These are phyloP conservation scores for Mormyrus hasselquistii DNA, from an alignment of 2,797 vertebrate species.

Conservation along the genomic window DNA sequence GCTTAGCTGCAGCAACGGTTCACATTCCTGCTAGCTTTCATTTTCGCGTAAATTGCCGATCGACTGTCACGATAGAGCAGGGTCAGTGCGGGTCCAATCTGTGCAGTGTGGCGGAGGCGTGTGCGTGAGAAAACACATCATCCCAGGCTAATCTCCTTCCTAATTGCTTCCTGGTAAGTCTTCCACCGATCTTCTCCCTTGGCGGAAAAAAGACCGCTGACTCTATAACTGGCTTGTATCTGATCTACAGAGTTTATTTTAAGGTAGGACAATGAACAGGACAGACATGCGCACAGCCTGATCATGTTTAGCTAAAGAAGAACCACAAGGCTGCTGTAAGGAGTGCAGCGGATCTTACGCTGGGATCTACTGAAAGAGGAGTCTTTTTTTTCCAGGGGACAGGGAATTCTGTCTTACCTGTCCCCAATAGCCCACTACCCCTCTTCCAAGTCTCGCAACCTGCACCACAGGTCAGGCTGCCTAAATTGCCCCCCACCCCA, in stretches of 20 bases:
- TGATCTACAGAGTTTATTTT: constrained; percentile 10
- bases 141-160: constrained; percentile 58
- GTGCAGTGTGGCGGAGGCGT: constrained; percentile 32
- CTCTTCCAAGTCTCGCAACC: neutral
- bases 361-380: neutral
- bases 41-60: constrained; percentile 31
- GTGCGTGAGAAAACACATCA: constrained; percentile 45
- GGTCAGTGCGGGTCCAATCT: constrained; percentile 44
- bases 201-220: neutral
- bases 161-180: constrained; percentile 57
- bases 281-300: neutral
- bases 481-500: neutral
- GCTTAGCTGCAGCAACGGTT: constrained; percentile 12
- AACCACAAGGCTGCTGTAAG: neutral
- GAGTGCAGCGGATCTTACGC: neutral
- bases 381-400: neutral
- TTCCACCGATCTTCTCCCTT: constrained; percentile 54
- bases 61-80: constrained; percentile 47
- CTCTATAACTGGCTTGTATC: neutral
- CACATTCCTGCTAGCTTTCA: neutral
- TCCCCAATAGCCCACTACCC: neutral
- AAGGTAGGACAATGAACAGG: neutral
- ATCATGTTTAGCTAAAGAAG: neutral
- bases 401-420: neutral
- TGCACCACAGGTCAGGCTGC: neutral